These are phyloP conservation scores for Paralvinella palmiformis DNA, from an alignment of 1,140 invertebrate species.

Conservation along the genomic window DNA sequence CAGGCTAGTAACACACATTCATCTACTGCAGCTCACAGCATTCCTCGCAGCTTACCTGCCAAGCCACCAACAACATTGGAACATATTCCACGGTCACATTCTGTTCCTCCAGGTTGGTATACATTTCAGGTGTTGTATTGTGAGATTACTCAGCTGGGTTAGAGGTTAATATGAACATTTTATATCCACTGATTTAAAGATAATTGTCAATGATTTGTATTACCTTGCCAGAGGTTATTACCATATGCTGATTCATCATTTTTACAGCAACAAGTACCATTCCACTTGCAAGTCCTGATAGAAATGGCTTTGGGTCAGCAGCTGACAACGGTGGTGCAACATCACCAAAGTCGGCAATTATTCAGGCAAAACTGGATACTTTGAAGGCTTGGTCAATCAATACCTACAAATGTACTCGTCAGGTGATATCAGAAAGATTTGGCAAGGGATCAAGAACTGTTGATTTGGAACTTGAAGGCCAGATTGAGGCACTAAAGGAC, in stretches of 20 bases:
- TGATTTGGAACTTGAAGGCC: conserved; percentile 82
- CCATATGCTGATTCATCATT: conserved; percentile 23
- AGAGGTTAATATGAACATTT: too few relatives aligned
- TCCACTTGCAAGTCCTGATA: conserved; percentile 51
- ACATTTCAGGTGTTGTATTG: conserved; percentile 11
- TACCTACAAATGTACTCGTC: conserved; percentile 93
- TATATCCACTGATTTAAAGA: too few relatives aligned
- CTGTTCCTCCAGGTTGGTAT: not conserved
- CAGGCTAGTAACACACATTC: not conserved
- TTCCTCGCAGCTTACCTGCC: not conserved
- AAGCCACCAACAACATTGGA: not conserved
- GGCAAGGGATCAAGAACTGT: conserved; percentile 72
- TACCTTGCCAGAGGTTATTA: too few relatives aligned
- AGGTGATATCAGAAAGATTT: conserved; percentile 88
- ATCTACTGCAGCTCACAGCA: not conserved
- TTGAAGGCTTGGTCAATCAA: conserved; percentile 94
- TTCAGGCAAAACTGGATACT: conserved; percentile 62
- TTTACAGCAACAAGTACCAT: conserved; percentile 49
- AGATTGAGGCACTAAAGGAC: conserved; percentile 84
- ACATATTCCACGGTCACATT: not conserved
- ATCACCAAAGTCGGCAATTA: conserved; percentile 34
- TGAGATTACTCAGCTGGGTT: too few relatives aligned
- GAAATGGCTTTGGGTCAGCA: conserved; percentile 56
- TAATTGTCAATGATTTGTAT: too few relatives aligned
- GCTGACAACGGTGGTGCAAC: conserved; percentile 27